phyloP scores from a whole-genome alignment of 2,888 invertebrate species.

The Agrotis clavis region DNA sequence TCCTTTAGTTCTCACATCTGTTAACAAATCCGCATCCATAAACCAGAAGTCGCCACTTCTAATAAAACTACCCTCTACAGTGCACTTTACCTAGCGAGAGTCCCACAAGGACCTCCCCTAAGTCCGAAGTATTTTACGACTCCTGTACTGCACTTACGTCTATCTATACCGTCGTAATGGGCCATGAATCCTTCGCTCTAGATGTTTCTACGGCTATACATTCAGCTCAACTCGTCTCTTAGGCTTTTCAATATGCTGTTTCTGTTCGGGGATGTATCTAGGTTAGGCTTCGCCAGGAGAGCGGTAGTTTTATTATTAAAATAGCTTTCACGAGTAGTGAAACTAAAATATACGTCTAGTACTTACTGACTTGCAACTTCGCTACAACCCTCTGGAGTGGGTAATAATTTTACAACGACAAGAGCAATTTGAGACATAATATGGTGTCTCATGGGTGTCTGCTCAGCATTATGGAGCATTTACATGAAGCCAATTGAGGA shows the following conservation, averaged over 20 bases:
- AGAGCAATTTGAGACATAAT: neutral
- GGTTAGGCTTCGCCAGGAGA: neutral
- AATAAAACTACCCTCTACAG: constrained; percentile 31
- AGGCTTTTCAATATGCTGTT: constrained; percentile 24
- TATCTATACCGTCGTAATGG: constrained; percentile 34
- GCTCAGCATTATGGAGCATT: too few species aligned
- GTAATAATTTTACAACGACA: neutral
- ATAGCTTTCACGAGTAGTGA: constrained; percentile 1
- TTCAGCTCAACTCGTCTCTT: constrained; percentile 24
- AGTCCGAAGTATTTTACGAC: constrained; percentile 45
- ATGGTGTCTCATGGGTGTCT: too few species aligned
- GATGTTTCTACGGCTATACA: constrained; percentile 16
- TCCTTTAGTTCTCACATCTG: neutral
- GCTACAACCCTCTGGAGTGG: neutral
- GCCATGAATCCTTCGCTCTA: constrained; percentile 31
- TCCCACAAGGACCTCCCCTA: constrained; percentile 25
- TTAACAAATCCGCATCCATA: neutral
- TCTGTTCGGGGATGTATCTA: neutral
- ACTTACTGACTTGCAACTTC: neutral
- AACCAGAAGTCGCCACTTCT: constrained; percentile 4
- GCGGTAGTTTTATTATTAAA: constrained; percentile 24
- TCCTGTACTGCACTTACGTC: constrained; percentile 28
- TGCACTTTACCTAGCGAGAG: constrained; percentile 11
- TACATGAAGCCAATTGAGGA: too few species aligned
- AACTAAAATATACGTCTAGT: neutral